These are phyloP conservation scores for Prunella fulvescens DNA, from an alignment of 2,113 vertebrate species.

Conservation along the genomic window DNA sequence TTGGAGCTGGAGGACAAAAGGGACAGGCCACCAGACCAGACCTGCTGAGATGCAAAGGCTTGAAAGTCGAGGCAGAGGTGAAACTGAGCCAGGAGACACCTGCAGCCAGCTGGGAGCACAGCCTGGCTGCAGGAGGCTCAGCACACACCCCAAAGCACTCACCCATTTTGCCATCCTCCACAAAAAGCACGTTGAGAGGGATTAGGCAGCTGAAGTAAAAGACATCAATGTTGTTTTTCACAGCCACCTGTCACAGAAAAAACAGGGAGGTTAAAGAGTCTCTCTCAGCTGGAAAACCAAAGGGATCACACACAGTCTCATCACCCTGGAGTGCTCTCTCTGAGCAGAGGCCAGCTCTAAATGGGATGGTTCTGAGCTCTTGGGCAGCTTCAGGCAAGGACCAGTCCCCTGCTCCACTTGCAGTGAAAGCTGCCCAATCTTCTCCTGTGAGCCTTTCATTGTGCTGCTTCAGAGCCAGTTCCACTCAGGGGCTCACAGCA, in stretches of 20 bases:
- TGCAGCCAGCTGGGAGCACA: background rate
- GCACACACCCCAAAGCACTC: conserved; percentile 35
- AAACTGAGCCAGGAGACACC: background rate
- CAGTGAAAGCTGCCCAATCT: background rate
- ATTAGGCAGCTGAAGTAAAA: conserved; percentile 99
- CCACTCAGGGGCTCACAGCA: background rate
- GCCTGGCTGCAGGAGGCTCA: background rate
- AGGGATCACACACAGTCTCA: background rate
- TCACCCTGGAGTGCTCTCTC: background rate
- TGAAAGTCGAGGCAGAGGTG: background rate
- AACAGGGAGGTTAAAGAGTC: conserved; percentile 22
- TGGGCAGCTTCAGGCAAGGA: background rate
- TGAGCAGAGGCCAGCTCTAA: background rate
- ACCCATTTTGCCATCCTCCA: conserved; percentile 99
- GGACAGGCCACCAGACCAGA: background rate
- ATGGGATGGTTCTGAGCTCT: background rate
- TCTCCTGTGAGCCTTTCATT: background rate
- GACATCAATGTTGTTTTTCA: conserved; percentile 99
- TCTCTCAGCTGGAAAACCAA: background rate
- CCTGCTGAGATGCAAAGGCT: background rate
- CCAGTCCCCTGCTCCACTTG: background rate
- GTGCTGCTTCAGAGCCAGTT: background rate
- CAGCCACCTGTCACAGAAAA: conserved; percentile 86
- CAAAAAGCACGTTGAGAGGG: conserved; percentile 95
- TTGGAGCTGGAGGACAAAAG: background rate